These are phyloP conservation scores for Erpetoichthys calabaricus DNA, from an alignment of 2,797 vertebrate genomes.

Conservation along the genomic window DNA sequence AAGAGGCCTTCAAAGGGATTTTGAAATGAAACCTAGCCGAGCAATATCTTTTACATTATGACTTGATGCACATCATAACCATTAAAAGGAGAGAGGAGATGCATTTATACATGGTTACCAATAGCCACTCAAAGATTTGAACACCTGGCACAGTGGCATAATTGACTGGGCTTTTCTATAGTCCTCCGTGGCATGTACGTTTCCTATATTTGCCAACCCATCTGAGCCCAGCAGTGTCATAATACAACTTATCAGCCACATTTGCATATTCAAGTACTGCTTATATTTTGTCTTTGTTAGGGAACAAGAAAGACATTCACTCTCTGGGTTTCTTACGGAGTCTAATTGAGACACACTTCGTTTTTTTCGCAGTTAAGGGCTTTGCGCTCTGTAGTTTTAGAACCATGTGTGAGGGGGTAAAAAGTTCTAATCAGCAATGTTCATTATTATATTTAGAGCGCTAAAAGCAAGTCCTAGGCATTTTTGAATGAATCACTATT, in stretches of 20 bases:
- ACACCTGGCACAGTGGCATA: slow-evolving; percentile 66
- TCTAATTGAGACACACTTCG: slow-evolving; percentile 39
- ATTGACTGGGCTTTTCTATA: slow-evolving; percentile 49
- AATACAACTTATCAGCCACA: slow-evolving; percentile 57
- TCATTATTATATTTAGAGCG: slow-evolving; percentile 24
- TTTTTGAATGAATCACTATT: slow-evolving; percentile 3
- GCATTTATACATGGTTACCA: slow-evolving; percentile 39
- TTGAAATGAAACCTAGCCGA: slow-evolving; percentile 43
- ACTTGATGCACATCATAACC: slow-evolving; percentile 43
- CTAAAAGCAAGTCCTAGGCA: slow-evolving; percentile 1
- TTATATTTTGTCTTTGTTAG: slow-evolving; percentile 51
- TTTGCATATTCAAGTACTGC: slow-evolving; percentile 71
- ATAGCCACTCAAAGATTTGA: slow-evolving; percentile 58
- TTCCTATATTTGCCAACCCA: slow-evolving; percentile 48
- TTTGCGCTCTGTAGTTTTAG: slow-evolving; percentile 9
- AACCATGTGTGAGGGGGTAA: too few species aligned
- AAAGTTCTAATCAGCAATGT: slow-evolving; percentile 9
- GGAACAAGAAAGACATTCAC: slow-evolving; percentile 45
- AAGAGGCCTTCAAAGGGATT: slow-evolving; percentile 28
- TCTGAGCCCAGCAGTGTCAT: slow-evolving; percentile 55
- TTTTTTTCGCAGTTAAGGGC: slow-evolving; percentile 28
- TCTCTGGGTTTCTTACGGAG: slow-evolving; percentile 36
- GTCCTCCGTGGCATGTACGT: slow-evolving; percentile 41
- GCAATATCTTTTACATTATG: slow-evolving; percentile 55
- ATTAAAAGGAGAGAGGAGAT: slow-evolving; percentile 53